Evolutionary conservation across 2,797 vertebrate species (phyloP).

Genomic region (Trachops cirrhosus): DNA sequence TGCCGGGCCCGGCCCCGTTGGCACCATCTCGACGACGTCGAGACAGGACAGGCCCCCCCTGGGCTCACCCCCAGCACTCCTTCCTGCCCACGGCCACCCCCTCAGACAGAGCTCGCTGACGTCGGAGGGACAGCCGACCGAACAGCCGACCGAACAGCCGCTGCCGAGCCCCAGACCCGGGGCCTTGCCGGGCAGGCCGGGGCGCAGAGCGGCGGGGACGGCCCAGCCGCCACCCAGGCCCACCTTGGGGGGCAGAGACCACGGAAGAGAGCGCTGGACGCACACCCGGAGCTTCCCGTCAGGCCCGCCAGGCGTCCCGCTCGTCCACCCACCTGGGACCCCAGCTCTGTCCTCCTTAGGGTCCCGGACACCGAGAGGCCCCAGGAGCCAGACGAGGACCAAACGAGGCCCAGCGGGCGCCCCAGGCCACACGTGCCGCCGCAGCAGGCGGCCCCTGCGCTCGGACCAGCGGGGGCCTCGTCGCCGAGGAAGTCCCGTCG

Average conservation of each 20-base stretch:
- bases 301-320: neutral
- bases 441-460: rapidly evolving
- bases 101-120: neutral
- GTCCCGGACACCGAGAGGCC: rapidly evolving
- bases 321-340: rapidly evolving
- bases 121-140: neutral
- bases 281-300: rapidly evolving
- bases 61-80: neutral
- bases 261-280: neutral
- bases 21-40: neutral
- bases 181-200: rapidly evolving
- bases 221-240: neutral
- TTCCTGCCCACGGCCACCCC: neutral
- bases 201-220: rapidly evolving
- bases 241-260: neutral
- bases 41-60: neutral
- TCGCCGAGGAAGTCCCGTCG: neutral
- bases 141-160: neutral
- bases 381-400: neutral
- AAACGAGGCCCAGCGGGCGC: rapidly evolving
- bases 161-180: neutral
- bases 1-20: neutral
- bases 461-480: neutral
- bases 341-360: neutral
- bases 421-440: neutral